Conservation (phyloP, 2,888 invertebrate species). For the Strigamia transsilvanica region DNA sequence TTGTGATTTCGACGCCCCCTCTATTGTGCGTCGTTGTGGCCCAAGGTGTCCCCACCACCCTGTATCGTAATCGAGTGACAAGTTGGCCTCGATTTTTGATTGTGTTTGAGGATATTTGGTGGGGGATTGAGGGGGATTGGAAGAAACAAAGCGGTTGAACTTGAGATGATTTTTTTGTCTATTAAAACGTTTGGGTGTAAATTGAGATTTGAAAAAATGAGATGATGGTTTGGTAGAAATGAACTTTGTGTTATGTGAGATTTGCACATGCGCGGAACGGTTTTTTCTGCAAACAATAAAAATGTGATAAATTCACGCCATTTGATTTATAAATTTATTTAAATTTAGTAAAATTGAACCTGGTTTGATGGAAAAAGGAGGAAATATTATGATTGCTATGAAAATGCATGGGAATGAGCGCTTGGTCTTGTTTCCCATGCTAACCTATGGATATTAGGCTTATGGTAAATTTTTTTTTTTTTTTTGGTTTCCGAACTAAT, state of each 20-base stretch:
- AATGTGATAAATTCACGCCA: no score
- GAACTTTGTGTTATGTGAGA: background rate
- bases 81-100: conserved; percentile 30
- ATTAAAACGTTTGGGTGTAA: background rate
- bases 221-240: background rate
- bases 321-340: no score
- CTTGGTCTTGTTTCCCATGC: background rate
- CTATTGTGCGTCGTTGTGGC: background rate
- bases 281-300: no score
- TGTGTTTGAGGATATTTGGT: background rate
- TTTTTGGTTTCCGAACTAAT: background rate
- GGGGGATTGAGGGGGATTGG: background rate
- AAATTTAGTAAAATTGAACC: no score
- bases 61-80: conserved; percentile 28
- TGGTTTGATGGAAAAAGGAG: no score
- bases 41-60: background rate
- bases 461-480: background rate
- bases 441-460: background rate
- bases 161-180: background rate
- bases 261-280: background rate
- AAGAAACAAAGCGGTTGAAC: background rate
- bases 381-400: no score
- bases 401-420: background rate
- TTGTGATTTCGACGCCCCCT: conserved; percentile 14
- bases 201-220: background rate